Conservation (phyloP, 2,888 invertebrate species). For the Sylvicola cinctus region DNA sequence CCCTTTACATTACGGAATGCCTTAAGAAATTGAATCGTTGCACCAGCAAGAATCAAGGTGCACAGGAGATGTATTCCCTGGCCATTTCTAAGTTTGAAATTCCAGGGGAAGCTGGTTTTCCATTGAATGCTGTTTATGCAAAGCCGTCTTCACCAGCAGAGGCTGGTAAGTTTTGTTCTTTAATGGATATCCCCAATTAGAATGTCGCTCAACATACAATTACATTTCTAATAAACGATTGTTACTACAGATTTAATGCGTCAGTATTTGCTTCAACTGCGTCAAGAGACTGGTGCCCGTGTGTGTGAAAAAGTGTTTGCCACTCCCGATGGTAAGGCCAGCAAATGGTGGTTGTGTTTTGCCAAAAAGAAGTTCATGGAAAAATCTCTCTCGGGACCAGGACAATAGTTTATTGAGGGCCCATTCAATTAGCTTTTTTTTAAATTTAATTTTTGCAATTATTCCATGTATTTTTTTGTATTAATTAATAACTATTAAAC, state of each 20-base stretch:
- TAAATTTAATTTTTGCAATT: too few species aligned
- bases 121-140: slow-evolving; percentile 86
- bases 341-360: slow-evolving; percentile 99
- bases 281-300: slow-evolving; percentile 86
- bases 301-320: slow-evolving; percentile 82
- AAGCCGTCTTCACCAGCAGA: slow-evolving; percentile 62
- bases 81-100: slow-evolving; percentile 90
- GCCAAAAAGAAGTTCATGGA: slow-evolving; percentile 99
- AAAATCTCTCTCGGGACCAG: slow-evolving; percentile 50
- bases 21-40: slow-evolving; percentile 86
- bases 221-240: background rate
- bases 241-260: slow-evolving; percentile 56
- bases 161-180: slow-evolving; percentile 48
- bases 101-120: slow-evolving; percentile 88
- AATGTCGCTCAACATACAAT: background rate
- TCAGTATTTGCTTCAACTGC: slow-evolving; percentile 78
- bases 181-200: slow-evolving; percentile 2
- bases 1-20: slow-evolving; percentile 94
- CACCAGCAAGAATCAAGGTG: slow-evolving; percentile 68
- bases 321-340: slow-evolving; percentile 80
- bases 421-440: too few species aligned
- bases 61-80: slow-evolving; percentile 90
- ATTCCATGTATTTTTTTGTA: too few species aligned
- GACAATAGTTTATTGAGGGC: too few species aligned
- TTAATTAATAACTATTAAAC: too few species aligned